phyloP scores from a whole-genome alignment of 2,797 vertebrate genomes.

The Serranus cabrilla region DNA sequence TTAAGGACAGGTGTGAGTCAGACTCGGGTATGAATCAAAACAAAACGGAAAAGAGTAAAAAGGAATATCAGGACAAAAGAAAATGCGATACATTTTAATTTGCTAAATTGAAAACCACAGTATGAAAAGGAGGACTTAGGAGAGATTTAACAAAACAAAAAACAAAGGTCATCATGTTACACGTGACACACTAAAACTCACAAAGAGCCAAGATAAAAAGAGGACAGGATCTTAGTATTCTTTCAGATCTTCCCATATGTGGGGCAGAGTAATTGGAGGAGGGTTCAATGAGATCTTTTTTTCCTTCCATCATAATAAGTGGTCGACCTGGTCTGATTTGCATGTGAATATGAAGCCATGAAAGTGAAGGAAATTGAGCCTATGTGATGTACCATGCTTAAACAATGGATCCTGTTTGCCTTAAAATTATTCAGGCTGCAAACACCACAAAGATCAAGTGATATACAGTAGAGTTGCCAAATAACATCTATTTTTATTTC shows the following conservation, averaged over 20 bases:
- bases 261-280: constrained; percentile 21
- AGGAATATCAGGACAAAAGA: background rate
- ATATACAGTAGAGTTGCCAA: background rate
- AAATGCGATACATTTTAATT: constrained; percentile 9
- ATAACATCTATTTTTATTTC: constrained; percentile 7
- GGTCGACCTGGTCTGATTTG: constrained; percentile 59
- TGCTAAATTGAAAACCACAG: constrained; percentile 4
- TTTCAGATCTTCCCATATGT: constrained; percentile 46
- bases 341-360: constrained; percentile 74
- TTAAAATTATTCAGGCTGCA: constrained; percentile 35
- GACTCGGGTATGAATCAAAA: background rate
- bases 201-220: constrained; percentile 51
- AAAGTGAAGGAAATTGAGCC: constrained; percentile 62
- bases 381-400: constrained; percentile 55
- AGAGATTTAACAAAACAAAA: constrained; percentile 2
- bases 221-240: constrained; percentile 13
- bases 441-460: constrained; percentile 8
- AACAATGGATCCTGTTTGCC: constrained; percentile 52
- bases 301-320: constrained; percentile 46
- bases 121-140: background rate
- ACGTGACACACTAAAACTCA: constrained; percentile 25
- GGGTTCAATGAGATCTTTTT: constrained; percentile 47
- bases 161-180: constrained; percentile 14
- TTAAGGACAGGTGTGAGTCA: background rate
- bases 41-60: background rate